Base-by-base conservation (phyloP, 2,888 invertebrate species). In the Apeira syringaria region DNA sequence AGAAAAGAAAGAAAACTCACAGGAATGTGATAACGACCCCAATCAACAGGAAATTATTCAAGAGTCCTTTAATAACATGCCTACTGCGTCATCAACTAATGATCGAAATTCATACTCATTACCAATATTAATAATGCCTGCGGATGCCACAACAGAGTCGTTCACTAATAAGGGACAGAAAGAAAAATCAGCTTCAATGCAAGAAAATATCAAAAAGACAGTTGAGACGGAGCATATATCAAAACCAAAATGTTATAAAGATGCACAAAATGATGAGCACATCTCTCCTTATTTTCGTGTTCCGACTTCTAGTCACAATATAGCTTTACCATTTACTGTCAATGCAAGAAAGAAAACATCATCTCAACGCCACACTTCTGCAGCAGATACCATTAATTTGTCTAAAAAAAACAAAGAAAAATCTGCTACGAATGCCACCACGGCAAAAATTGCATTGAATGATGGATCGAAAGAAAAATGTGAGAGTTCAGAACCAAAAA, bases 1-100 rank as follows among this genome's bases (percentile, higher is more conserved):
- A 55, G 88, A 89, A 64, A 94, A 94, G 68, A 94, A 93, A 66
- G 92, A 92, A 47, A 70, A 11, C 2, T 44, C 40, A 7, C 68
- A 66, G 41, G 70, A 75, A 50, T 36, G 50, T 24, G 62, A 68
- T 34, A 56, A 64, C 20, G 56, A 60, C 15, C 36, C 49, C 32
- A 53, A 52, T 37, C 49, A 47, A 20, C 32, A 45, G 22, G 56
- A 60, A 53, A 51, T 56, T 38, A 41, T 43, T 52, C 66, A 65
- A 48, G 59, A 68, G 28, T 63, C 60, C 67, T 64, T 69, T 63
- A 68, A 55, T 69, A 68, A 68, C 65, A 48, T 46, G 42, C 36
- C 30, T 44, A 26, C 31, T 37, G 4, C 41, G 12, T 35, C 62
- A 70, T 64, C 63, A 67, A 41, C 56, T 69, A 72, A 70, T 59